Percentiles rank a stretch among this genome's conserved stretches.
These are phyloP conservation scores for Cavia aperea DNA, from an alignment of 2,113 vertebrate genomes.

Conservation along the genomic window DNA sequence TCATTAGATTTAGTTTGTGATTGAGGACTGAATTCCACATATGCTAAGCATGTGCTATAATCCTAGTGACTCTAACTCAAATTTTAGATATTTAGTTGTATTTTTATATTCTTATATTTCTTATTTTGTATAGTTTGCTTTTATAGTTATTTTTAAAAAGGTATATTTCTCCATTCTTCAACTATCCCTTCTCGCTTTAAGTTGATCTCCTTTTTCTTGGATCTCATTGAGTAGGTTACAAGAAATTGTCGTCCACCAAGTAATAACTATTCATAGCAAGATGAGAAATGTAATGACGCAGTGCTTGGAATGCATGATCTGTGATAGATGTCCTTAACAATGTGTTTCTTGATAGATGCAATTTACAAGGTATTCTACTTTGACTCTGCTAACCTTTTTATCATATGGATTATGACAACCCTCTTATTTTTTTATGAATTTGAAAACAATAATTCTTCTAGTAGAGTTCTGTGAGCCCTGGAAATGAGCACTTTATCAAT, in stretches of 20 bases:
- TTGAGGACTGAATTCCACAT: neutral
- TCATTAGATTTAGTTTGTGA: neutral
- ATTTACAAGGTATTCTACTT: neutral
- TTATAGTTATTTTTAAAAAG: neutral
- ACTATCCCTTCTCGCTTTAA: neutral
- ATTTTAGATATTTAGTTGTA: neutral
- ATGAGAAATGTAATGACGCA: neutral
- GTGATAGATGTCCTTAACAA: neutral
- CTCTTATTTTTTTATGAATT: conserved; percentile 49
- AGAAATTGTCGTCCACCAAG: neutral
- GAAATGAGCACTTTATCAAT: conserved; percentile 51
- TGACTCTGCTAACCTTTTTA: conserved; percentile 11
- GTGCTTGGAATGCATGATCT: neutral
- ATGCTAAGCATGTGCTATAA: neutral
- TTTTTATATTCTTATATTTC: neutral
- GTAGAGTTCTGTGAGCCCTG: neutral
- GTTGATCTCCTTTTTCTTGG: neutral
- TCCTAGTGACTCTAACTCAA: neutral
- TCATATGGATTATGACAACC: neutral
- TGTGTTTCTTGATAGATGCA: neutral
- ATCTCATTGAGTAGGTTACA: neutral
- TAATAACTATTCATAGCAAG: neutral
- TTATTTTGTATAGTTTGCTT: neutral
- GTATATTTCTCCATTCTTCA: neutral
- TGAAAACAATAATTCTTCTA: conserved; percentile 45